Conservation (phyloP, 2,888 invertebrate species). For the Dryocosmus kuriphilus region DNA sequence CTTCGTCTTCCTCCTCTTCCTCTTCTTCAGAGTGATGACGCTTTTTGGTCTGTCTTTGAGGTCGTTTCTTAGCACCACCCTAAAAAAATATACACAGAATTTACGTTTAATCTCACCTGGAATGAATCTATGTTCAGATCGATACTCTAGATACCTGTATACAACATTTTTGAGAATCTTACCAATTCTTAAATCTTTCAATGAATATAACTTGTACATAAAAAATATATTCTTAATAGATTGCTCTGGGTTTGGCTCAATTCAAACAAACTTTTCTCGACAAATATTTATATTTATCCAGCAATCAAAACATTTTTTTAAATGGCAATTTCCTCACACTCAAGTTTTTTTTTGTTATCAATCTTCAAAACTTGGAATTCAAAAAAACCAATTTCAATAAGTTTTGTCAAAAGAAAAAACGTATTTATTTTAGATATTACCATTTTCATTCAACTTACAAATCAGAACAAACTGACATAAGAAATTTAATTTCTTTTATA, state of each 20-base stretch:
- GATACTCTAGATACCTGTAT: background rate
- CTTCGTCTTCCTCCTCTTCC: slow-evolving; percentile 72
- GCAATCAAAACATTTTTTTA: too few relatives aligned
- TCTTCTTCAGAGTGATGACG: slow-evolving; percentile 68
- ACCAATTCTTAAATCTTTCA: background rate
- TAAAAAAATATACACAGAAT: background rate
- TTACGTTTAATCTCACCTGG: background rate
- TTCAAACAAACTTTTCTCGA: too few relatives aligned
- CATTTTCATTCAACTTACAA: too few relatives aligned
- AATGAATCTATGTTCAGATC: background rate
- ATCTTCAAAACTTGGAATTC: too few relatives aligned
- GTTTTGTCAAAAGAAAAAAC: background rate
- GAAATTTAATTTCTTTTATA: too few relatives aligned
- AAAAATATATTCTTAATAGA: too few relatives aligned
- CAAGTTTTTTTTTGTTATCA: too few relatives aligned
- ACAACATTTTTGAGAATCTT: background rate
- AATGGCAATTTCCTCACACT: too few relatives aligned
- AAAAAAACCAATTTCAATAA: too few relatives aligned
- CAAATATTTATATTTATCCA: too few relatives aligned
- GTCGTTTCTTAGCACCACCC: slow-evolving; percentile 70
- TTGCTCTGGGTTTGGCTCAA: too few relatives aligned
- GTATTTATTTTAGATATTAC: background rate
- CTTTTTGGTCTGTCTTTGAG: slow-evolving; percentile 73
- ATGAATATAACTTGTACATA: too few relatives aligned
- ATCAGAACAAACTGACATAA: background rate